phyloP scores from a whole-genome alignment of 1,140 invertebrate genomes.

The Oncopodura yosiiana region DNA sequence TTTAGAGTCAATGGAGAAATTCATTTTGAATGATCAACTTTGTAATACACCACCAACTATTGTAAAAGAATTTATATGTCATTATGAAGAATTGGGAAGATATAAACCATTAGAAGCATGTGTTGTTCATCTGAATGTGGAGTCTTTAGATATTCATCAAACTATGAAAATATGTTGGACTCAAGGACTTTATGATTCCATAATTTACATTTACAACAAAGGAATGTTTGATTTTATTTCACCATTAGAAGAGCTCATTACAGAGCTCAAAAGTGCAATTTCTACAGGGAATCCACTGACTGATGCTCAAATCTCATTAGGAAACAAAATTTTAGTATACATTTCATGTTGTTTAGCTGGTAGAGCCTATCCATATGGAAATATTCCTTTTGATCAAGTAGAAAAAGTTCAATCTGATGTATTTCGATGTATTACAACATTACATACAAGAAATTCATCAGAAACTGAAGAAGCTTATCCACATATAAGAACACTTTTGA shows the following conservation, averaged over 20 bases:
- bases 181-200: conserved; percentile 70
- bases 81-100: conserved; percentile 49
- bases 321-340: conserved; percentile 86
- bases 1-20: conserved; percentile 44
- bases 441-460: conserved; percentile 56
- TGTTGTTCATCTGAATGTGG: conserved; percentile 68
- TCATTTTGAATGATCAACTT: conserved; percentile 46
- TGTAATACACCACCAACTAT: conserved; percentile 51
- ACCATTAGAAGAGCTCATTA: conserved; percentile 67
- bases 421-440: conserved; percentile 42
- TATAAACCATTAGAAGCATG: conserved; percentile 59
- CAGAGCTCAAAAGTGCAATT: conserved; percentile 44
- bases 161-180: conserved; percentile 68
- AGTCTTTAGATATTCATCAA: conserved; percentile 80
- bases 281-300: conserved; percentile 37
- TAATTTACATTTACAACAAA: conserved; percentile 79
- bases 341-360: conserved; percentile 87
- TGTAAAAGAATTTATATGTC: conserved; percentile 54
- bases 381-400: conserved; percentile 60
- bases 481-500: conserved; percentile 65
- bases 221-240: conserved; percentile 73
- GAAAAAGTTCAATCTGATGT: conserved; percentile 63
- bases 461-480: conserved; percentile 64
- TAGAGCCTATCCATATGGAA: conserved; percentile 74
- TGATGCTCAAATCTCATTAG: conserved; percentile 47